Evolutionary conservation across 2,797 vertebrate genomes (phyloP), one percentile per base, ranked within the genome.

Genomic region (Lithobates sylvaticus): DNA sequence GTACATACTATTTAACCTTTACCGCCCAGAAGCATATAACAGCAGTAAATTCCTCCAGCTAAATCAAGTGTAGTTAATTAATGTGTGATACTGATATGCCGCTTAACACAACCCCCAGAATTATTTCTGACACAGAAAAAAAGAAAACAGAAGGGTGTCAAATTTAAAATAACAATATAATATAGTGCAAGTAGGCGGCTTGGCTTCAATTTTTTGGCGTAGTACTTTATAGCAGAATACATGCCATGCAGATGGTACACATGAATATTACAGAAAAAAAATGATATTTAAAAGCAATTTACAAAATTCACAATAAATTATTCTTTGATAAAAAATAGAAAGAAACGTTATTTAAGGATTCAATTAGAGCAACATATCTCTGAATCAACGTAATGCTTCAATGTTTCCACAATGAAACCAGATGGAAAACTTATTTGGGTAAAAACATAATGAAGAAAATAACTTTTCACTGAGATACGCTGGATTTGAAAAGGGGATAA

Each of bases 371-470:
- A 42, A 54, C 26, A 32, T 47, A 36, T 74, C 65, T 68, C 34
- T 34, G 70, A 76, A 77, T 74, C n/a, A 12, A 74, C 27, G 21
- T 47, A 36, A 73, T 39, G 75, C 32, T 47, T 32, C 44, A 78
- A 54, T 83, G 68, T 77, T 86, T 78, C 23, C 15, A 76, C 54
- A 75, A 75, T 80, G 71, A 70, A 80, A 73, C 34, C 86, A 87
- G 81, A 79, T 84, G 76, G 61, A 67, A 44, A 81, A 69, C 44
- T 58, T 75, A 67, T 87, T 83, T 74, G 81, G 81, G 68, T 84
- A 75, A 84, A 87, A 84, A 80, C 70, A 87, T 67, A 58, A 42
- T 79, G 70, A 50, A 72, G 58, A 83, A 79, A 87, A 84, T 68
- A 79, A 39, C 27, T 78, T 69, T 83, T 78, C 61, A 79, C 70